Evolutionary conservation across 2,888 invertebrate species (phyloP).

Genomic region (Unio pictorum): DNA sequence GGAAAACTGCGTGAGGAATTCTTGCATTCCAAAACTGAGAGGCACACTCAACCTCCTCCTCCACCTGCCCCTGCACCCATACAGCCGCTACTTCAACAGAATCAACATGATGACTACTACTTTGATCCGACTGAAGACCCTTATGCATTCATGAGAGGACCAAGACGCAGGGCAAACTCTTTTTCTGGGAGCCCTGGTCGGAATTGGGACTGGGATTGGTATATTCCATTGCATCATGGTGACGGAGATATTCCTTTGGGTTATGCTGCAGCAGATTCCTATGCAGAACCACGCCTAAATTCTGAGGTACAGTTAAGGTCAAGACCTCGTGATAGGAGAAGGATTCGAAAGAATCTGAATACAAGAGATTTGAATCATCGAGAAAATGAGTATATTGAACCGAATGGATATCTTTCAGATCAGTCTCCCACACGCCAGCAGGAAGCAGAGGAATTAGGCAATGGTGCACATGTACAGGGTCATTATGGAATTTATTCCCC

Average conservation of each 20-base stretch:
- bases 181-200: slow-evolving; percentile 57
- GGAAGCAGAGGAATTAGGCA: slow-evolving; percentile 36
- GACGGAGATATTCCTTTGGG: slow-evolving; percentile 58
- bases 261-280: slow-evolving; percentile 62
- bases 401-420: slow-evolving; percentile 43
- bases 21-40: slow-evolving; percentile 44
- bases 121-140: slow-evolving; percentile 63
- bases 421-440: slow-evolving; percentile 36
- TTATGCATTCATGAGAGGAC: slow-evolving; percentile 62
- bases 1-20: slow-evolving; percentile 55
- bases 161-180: slow-evolving; percentile 59
- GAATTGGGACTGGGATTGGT: slow-evolving; percentile 59
- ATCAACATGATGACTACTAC: slow-evolving; percentile 49
- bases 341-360: slow-evolving; percentile 4
- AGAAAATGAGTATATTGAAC: slow-evolving; percentile 11
- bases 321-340: slow-evolving; percentile 15
- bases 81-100: slow-evolving; percentile 24
- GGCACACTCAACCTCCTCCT: slow-evolving; percentile 32
- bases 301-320: slow-evolving; percentile 7
- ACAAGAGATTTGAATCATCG: no score
- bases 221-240: slow-evolving; percentile 43
- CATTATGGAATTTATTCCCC: slow-evolving; percentile 11
- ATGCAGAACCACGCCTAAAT: slow-evolving; percentile 27
- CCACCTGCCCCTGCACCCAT: slow-evolving; percentile 30
- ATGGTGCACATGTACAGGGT: slow-evolving; percentile 26